Percentiles rank a stretch among this genome's conserved stretches.
phyloP scores from a whole-genome alignment of 1,140 invertebrate species.

The Papilio polytes region DNA sequence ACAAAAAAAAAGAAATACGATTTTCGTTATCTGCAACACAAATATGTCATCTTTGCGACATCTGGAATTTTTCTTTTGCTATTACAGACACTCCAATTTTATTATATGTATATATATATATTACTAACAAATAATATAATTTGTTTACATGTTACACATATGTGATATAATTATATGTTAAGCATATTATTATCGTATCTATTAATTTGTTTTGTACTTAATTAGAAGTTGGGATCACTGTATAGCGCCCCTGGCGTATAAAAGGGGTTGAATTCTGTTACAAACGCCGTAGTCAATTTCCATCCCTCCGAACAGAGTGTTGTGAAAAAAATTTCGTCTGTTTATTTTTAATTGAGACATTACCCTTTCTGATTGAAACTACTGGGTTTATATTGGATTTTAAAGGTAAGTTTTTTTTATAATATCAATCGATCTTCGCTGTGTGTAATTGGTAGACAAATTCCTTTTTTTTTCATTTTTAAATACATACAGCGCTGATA shows the following conservation, averaged over 20 bases:
- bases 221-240: conserved; percentile 47
- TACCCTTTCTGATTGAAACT: too few species aligned
- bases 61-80: too few species aligned
- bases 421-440: too few species aligned
- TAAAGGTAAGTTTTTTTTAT: background rate
- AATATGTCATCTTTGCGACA: too few species aligned
- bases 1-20: too few species aligned
- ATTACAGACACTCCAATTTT: too few species aligned
- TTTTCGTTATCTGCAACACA: too few species aligned
- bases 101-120: too few species aligned
- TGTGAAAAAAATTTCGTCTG: background rate
- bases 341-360: conserved; percentile 8
- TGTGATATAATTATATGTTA: background rate
- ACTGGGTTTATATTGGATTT: too few species aligned
- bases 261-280: conserved; percentile 50
- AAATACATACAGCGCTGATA: too few species aligned
- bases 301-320: conserved; percentile 39
- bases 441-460: too few species aligned
- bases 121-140: background rate
- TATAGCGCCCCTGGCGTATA: conserved; percentile 54
- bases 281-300: conserved; percentile 52
- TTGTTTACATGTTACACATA: background rate
- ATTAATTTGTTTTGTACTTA: conserved; percentile 24
- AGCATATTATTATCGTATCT: conserved; percentile 20
- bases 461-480: too few species aligned